Conservation (phyloP, 2,797 vertebrate genomes). For the Channa striata region DNA sequence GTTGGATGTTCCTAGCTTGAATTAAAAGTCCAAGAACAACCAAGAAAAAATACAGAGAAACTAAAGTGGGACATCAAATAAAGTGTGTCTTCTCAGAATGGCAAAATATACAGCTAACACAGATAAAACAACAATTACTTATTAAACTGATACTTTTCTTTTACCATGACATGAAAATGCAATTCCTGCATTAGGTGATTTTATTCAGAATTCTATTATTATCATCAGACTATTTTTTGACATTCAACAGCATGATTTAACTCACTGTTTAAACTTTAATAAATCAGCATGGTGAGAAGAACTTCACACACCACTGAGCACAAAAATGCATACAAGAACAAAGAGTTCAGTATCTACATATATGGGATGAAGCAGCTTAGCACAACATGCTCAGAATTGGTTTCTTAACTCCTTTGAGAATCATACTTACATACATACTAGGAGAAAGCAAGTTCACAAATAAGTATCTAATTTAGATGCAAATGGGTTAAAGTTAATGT, state of each 20-base stretch:
- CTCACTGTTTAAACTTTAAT: background rate
- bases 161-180: background rate
- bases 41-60: background rate
- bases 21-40: conserved; percentile 21
- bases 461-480: conserved; percentile 52
- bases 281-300: background rate
- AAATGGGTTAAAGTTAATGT: conserved; percentile 44
- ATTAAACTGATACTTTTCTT: background rate
- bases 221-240: background rate
- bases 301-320: background rate
- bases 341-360: background rate
- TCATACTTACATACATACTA: conserved; percentile 10
- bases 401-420: conserved; percentile 28
- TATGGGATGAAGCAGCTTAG: conserved; percentile 10
- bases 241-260: background rate
- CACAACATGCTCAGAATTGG: conserved; percentile 3
- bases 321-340: background rate
- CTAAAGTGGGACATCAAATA: conserved; percentile 14
- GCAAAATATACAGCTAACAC: background rate
- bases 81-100: no score
- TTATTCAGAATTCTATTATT: no score
- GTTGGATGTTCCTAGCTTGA: background rate
- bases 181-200: background rate
- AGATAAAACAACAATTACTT: background rate
- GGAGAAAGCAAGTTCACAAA: conserved; percentile 38